Base-by-base conservation (phyloP, 2,888 invertebrate species). In the Archips crataeganus region DNA sequence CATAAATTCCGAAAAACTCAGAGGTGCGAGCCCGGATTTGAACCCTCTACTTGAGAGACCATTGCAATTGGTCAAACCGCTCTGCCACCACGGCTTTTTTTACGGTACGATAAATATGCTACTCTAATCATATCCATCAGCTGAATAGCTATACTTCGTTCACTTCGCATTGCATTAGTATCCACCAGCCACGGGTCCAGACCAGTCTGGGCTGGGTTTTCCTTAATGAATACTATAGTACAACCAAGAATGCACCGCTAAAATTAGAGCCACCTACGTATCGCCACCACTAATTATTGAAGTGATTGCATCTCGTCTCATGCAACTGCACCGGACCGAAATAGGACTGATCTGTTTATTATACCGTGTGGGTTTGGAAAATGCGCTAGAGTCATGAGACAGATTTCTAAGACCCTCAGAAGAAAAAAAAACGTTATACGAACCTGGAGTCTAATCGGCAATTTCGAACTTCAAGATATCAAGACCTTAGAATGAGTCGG, bases 241-340 rank as follows among this genome's bases (percentile, higher is more conserved):
- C 69, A n/a, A 51, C 36, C 42, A 45, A 11, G 75, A 77, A 76
- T 77, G 76, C 81, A 81, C 79, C 80, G 79, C 83, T 86, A 88
- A 79, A 81, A 78, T 85, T 87, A 87, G 79, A 60, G 0, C 15
- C 78, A 45, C 87, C 87, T 79, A 87, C 87, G 84, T 75, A 79
- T 85, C 47, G 13, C 47, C 47, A 5, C 78, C 70, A 15, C 42
- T 11, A 63, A 69, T 79, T 77, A 84, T 47, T 63, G 8, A 8
- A 62, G 34, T 15, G n/a, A 65, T 65, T 54, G 23, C 65, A 51
- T 63, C 51, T 23, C 1, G 23, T 23, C 23, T n/a, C 51, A 34
- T 32, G 57, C 57, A 11, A 23, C 1, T 32, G 51, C n/a, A 65
- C 51, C 9, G 15, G 49, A 36, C 57, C 9, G 32, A 57, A 57